These are phyloP conservation scores for Therioaphis trifolii DNA, from an alignment of 2,888 invertebrate species.

Conservation along the genomic window DNA sequence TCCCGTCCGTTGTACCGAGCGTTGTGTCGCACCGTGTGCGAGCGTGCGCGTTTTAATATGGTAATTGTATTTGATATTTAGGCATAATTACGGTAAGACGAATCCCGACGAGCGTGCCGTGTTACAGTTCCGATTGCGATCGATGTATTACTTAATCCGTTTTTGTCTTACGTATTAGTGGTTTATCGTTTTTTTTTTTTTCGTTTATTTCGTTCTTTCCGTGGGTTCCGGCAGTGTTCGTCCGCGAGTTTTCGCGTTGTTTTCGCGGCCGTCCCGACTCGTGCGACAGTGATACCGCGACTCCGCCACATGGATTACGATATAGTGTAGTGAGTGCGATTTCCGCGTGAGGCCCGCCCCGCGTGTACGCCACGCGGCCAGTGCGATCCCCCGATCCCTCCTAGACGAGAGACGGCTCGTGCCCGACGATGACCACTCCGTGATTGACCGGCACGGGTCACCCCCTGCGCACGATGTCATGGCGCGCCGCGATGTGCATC, in stretches of 20 bases:
- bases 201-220: too few relatives aligned
- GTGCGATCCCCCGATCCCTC: not conserved
- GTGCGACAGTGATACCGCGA: not conserved
- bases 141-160: too few relatives aligned
- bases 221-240: not conserved
- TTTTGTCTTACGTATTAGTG: too few relatives aligned
- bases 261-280: not conserved
- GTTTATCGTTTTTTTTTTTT: too few relatives aligned
- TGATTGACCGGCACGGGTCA: not conserved
- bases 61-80: too few relatives aligned
- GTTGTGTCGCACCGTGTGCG: not conserved
- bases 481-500: conserved; percentile 29
- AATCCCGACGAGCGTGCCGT: too few relatives aligned
- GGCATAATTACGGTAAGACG: too few relatives aligned
- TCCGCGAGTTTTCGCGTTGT: not conserved
- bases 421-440: conserved; percentile 28
- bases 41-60: not conserved
- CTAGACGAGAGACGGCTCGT: not conserved
- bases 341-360: not conserved
- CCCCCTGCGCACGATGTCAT: conserved; percentile 47
- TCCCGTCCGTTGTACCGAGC: not conserved
- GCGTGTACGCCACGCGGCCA: not conserved
- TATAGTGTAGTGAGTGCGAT: conserved; percentile 47
- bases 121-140: too few relatives aligned
- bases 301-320: conserved; percentile 51